Percentiles rank a stretch among this genome's conserved stretches.
Evolutionary conservation across 2,797 vertebrate genomes (phyloP).

Genomic region (Apogon talboti): DNA sequence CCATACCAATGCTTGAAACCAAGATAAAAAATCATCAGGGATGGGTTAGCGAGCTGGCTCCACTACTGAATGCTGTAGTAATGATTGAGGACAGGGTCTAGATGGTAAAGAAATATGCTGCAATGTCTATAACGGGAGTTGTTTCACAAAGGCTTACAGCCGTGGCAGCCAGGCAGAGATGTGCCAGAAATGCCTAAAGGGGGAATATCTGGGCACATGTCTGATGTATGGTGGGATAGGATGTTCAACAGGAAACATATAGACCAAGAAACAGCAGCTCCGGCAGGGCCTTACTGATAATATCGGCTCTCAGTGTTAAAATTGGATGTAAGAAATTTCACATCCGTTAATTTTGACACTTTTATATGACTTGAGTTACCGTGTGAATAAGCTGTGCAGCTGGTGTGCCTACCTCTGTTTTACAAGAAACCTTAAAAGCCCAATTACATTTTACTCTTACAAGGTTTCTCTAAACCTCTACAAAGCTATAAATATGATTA

Average conservation of each 20-base stretch:
- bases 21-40: constrained; percentile 17
- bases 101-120: constrained; percentile 14
- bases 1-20: constrained; percentile 3
- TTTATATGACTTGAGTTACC: background rate
- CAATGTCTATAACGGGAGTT: constrained; percentile 21
- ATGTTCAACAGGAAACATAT: background rate
- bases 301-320: background rate
- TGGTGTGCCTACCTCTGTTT: background rate
- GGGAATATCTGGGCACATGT: constrained; percentile 11
- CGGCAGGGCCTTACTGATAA: background rate
- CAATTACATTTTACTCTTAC: background rate
- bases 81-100: constrained; percentile 26
- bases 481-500: background rate
- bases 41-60: constrained; percentile 16
- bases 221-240: background rate
- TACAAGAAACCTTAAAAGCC: background rate
- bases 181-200: background rate
- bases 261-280: background rate
- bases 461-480: background rate
- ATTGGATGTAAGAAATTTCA: no score
- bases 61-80: background rate
- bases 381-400: background rate
- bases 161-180: constrained; percentile 15
- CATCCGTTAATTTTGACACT: no score
- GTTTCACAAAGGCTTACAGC: constrained; percentile 5